Percentiles rank a stretch among this genome's conserved stretches.
phyloP scores from a whole-genome alignment of 2,113 vertebrate genomes.

The Thalassarche chlororhynchos region DNA sequence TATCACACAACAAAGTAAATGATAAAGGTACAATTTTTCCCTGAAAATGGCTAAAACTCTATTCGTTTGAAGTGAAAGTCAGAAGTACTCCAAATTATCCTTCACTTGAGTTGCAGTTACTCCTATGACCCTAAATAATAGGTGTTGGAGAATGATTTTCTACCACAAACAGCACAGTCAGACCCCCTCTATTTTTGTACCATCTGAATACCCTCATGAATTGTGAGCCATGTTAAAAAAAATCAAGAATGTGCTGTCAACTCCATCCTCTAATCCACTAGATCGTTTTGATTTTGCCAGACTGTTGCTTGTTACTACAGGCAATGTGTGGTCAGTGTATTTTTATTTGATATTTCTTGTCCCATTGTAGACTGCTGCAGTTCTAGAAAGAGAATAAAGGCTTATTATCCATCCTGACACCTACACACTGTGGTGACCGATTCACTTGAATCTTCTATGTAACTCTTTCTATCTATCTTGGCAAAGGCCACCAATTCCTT shows the following conservation, averaged over 20 bases:
- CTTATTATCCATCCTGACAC: conserved; percentile 39
- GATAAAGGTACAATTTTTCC: neutral
- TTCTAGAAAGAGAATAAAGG: neutral
- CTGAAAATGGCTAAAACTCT: neutral
- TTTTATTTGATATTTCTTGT: neutral
- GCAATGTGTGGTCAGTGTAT: neutral
- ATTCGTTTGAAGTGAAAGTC: neutral
- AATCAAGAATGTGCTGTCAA: neutral
- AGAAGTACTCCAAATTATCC: neutral
- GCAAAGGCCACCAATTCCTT: conserved; percentile 44
- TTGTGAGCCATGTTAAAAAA: neutral
- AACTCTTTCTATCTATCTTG: neutral
- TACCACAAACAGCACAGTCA: neutral
- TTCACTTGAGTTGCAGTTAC: neutral
- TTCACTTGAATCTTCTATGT: neutral
- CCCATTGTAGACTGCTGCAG: neutral
- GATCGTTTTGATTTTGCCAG: neutral
- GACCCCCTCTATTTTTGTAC: neutral
- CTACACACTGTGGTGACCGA: neutral
- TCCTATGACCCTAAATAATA: neutral
- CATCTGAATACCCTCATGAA: neutral
- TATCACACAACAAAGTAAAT: neutral
- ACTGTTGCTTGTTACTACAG: neutral
- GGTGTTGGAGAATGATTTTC: neutral
- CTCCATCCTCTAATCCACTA: neutral